Evolutionary conservation across 2,888 invertebrate species (phyloP), one percentile per base, ranked within the genome.

Genomic region (Drosophila colorata): DNA sequence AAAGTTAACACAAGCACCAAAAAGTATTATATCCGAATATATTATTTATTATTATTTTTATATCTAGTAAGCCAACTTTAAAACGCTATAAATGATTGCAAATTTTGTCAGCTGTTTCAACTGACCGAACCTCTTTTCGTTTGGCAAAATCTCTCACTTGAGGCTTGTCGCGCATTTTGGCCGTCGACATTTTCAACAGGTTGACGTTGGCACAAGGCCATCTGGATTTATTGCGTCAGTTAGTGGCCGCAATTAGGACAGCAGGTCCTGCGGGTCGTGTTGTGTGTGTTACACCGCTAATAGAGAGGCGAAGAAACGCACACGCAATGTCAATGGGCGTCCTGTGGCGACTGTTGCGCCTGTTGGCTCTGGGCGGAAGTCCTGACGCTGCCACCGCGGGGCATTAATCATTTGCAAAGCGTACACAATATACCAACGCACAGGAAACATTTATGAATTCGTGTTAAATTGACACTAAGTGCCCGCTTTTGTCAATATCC

Each of bases 401-500:
- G 52, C 69, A 80, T 78, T 72, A 80, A 78, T 80, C 79, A 80
- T 74, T 38, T 25, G 37, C 14, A 43, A 37, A 37, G 25, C 35
- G 31, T 48, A 47, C 55, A 41, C 44, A 61, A 31, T 48, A 47
- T 52, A 41, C 44, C 58, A 31, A 64, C 59, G 53, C 56, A 14
- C 48, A 44, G 46, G 55, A 6, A 70, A 49, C 57, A 64, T 70
- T 65, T 61, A 73, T 81, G 71, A 79, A 86, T 58, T 76, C 64
- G 61, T 72, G 60, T 78, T 82, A 80, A 88, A 82, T 84, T 84
- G 81, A 80, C 71, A 84, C 59, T 73, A 71, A 88, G 71, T 75
- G 78, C 58, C 63, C 38, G 44, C 58, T 61, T 61, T 48, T 72
- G 76, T 88, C 84, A 84, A 86, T 83, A 80, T 61, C 67, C 66